Percentiles rank a stretch among this genome's conserved stretches.
Evolutionary conservation across 2,888 invertebrate genomes (phyloP).

Genomic region (Eupelmus urozonus): DNA sequence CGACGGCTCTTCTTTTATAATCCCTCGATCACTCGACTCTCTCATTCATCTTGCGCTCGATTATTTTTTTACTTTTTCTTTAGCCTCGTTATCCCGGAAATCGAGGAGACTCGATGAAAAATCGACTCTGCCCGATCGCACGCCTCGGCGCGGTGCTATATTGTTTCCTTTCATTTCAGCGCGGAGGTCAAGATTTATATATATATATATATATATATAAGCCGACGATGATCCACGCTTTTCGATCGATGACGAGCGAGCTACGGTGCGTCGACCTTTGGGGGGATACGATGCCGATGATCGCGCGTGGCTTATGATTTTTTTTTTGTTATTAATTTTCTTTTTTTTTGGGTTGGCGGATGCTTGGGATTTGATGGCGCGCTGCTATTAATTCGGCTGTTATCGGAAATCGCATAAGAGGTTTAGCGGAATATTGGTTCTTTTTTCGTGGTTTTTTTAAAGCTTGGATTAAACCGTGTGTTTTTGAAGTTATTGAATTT

Average conservation of each 20-base stretch:
- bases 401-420: neutral
- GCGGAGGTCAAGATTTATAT: neutral
- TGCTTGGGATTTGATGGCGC: neutral
- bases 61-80: neutral
- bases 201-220: neutral
- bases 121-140: slow-evolving; percentile 22
- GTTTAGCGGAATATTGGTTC: no score
- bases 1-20: neutral
- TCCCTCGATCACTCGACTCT: neutral
- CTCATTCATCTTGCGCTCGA: slow-evolving; percentile 25
- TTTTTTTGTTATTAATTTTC: slow-evolving; percentile 1
- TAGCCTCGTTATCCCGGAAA: slow-evolving; percentile 47
- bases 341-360: neutral
- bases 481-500: no score
- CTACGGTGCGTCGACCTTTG: slow-evolving; percentile 36
- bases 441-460: no score
- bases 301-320: neutral
- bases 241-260: slow-evolving; percentile 14
- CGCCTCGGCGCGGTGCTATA: neutral
- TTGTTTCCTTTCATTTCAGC: neutral
- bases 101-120: slow-evolving; percentile 40
- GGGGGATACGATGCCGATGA: slow-evolving; percentile 1
- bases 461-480: no score
- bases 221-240: slow-evolving; percentile 26
- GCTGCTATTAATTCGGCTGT: neutral